A percentile compares a stretch with the other conserved stretches of the same genome.
These are phyloP conservation scores for Penelope pileata DNA, from an alignment of 2,113 vertebrate species.

Conservation along the genomic window DNA sequence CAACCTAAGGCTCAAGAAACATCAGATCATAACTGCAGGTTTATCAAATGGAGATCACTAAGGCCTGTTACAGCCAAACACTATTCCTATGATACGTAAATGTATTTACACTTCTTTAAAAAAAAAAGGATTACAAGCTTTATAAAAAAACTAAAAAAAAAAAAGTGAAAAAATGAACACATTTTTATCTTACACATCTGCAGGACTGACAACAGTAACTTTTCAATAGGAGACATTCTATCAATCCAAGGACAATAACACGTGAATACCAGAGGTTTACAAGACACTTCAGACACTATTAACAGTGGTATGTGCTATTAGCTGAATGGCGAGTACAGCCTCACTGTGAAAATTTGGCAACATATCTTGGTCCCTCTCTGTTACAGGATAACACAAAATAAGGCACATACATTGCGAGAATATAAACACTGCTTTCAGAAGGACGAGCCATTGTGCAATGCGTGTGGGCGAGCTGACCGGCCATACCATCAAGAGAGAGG, in stretches of 20 bases:
- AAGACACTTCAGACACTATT: constrained; percentile 69
- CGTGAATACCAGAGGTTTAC: constrained; percentile 69
- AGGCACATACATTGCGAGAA: constrained; percentile 90
- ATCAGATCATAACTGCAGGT: constrained; percentile 78
- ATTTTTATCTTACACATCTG: constrained; percentile 81
- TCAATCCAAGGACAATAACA: constrained; percentile 67
- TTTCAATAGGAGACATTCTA: constrained; percentile 72
- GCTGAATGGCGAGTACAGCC: constrained; percentile 12
- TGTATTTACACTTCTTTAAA: constrained; percentile 91
- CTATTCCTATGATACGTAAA: constrained; percentile 89
- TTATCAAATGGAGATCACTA: constrained; percentile 80
- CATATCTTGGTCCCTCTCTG: constrained; percentile 79
- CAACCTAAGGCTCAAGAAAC: constrained; percentile 76
- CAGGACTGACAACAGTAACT: constrained; percentile 76
- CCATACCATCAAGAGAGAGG: not conserved
- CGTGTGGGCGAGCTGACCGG: not conserved
- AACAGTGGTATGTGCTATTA: constrained; percentile 67
- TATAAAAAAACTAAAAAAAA: constrained; percentile 65
- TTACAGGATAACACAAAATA: constrained; percentile 84
- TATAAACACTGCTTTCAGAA: constrained; percentile 39
- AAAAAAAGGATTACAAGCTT: constrained; percentile 84
- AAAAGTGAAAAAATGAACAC: constrained; percentile 72
- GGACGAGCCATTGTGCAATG: not conserved
- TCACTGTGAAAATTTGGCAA: constrained; percentile 78
- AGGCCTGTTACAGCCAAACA: constrained; percentile 75